These are phyloP conservation scores for Abramis brama DNA, from an alignment of 2,113 vertebrate genomes.

Conservation along the genomic window DNA sequence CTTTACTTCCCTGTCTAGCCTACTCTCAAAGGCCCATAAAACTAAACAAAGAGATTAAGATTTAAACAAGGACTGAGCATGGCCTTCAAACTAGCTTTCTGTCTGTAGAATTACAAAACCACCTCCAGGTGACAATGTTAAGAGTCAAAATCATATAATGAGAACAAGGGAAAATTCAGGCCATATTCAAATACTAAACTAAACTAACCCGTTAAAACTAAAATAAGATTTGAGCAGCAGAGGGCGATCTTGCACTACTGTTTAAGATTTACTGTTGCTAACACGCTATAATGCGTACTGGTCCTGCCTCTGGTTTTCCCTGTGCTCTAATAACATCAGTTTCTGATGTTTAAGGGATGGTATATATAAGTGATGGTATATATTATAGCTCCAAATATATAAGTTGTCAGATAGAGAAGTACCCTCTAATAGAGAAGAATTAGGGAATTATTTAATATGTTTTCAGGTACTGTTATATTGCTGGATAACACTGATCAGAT, in stretches of 20 bases:
- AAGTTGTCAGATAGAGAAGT: not conserved
- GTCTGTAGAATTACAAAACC: not conserved
- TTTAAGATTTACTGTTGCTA: no score
- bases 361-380: no score
- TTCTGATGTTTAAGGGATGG: not conserved
- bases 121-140: not conserved
- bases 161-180: not conserved
- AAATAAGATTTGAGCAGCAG: constrained; percentile 1
- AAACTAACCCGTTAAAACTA: not conserved
- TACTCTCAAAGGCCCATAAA: not conserved
- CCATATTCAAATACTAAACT: not conserved
- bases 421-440: not conserved
- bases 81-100: not conserved
- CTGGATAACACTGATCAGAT: not conserved
- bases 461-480: not conserved
- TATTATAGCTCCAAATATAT: not conserved
- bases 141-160: not conserved
- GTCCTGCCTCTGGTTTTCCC: not conserved
- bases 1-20: not conserved
- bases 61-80: not conserved
- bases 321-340: not conserved
- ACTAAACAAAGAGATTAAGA: not conserved
- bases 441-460: not conserved
- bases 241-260: not conserved
- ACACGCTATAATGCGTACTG: not conserved